Evolutionary conservation across 2,113 vertebrate species (phyloP).

Genomic region (Xiphias gladius): DNA sequence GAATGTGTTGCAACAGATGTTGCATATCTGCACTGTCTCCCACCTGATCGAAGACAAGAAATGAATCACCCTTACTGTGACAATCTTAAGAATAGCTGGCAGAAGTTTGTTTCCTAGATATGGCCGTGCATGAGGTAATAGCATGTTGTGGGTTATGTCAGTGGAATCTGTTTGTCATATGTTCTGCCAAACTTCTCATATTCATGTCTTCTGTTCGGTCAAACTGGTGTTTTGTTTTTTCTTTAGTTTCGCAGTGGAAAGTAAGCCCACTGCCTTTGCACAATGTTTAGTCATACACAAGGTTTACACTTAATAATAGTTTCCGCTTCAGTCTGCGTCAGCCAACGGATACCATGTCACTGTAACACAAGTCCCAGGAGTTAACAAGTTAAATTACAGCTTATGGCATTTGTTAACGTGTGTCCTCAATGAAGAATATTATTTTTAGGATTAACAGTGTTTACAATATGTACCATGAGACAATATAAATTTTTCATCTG

Average conservation of each 20-base stretch:
- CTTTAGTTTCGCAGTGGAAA: not conserved
- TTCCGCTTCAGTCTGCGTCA: not conserved
- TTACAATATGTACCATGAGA: no score
- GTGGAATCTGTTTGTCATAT: slow-evolving; percentile 19
- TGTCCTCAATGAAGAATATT: not conserved
- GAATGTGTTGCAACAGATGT: slow-evolving; percentile 46
- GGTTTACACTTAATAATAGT: not conserved
- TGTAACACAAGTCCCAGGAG: not conserved
- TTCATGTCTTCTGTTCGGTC: not conserved
- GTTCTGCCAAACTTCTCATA: slow-evolving; percentile 6
- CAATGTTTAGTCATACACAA: not conserved
- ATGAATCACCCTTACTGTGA: slow-evolving; percentile 51
- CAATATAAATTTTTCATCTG: no score
- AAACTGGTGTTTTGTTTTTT: not conserved
- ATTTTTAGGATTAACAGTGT: not conserved
- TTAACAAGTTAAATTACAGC: not conserved
- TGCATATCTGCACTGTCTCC: slow-evolving; percentile 26
- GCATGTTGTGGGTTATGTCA: slow-evolving; percentile 1
- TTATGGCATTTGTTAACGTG: not conserved
- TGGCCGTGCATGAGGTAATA: slow-evolving; percentile 4
- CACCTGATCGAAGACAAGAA: slow-evolving; percentile 51
- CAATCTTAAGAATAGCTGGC: slow-evolving; percentile 62
- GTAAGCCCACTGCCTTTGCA: not conserved
- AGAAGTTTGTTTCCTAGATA: slow-evolving; percentile 21
- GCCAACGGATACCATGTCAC: not conserved